phyloP scores from a whole-genome alignment of 2,888 invertebrate species.

The Dasypolia templi region DNA sequence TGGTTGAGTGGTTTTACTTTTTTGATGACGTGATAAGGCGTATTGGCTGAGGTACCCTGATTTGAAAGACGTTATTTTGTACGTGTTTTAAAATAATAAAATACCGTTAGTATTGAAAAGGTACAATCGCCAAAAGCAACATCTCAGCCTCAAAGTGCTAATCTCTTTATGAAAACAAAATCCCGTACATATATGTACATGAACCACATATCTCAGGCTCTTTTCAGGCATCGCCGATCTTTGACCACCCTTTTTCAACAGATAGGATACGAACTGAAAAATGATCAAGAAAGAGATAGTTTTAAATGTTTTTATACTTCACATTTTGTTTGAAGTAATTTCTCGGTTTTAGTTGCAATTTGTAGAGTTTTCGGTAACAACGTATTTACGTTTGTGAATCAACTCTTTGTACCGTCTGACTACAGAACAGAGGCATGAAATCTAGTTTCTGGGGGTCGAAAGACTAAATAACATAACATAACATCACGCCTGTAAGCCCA shows the following conservation, averaged over 20 bases:
- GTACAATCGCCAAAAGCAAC: neutral
- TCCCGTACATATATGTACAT: neutral
- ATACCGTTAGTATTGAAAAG: neutral
- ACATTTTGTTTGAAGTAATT: neutral
- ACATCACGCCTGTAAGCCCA: too few relatives aligned
- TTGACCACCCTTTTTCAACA: neutral
- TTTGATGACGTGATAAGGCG: constrained; percentile 45
- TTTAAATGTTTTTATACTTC: neutral
- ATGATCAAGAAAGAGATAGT: neutral
- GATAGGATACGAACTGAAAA: neutral
- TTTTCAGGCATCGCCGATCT: neutral
- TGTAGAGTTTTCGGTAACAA: neutral
- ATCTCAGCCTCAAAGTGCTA: neutral
- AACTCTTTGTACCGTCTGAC: neutral
- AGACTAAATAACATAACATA: too few relatives aligned
- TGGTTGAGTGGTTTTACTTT: constrained; percentile 39
- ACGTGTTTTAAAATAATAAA: neutral
- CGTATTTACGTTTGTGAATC: neutral
- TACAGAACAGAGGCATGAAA: neutral
- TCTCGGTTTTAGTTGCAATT: neutral
- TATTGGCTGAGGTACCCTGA: neutral
- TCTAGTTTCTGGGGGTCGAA: neutral
- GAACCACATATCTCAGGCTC: neutral
- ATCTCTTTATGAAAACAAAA: neutral
- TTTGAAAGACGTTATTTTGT: neutral